These are phyloP conservation scores for Aphaenogaster ashmeadi DNA, from an alignment of 1,140 invertebrate species.

Conservation along the genomic window DNA sequence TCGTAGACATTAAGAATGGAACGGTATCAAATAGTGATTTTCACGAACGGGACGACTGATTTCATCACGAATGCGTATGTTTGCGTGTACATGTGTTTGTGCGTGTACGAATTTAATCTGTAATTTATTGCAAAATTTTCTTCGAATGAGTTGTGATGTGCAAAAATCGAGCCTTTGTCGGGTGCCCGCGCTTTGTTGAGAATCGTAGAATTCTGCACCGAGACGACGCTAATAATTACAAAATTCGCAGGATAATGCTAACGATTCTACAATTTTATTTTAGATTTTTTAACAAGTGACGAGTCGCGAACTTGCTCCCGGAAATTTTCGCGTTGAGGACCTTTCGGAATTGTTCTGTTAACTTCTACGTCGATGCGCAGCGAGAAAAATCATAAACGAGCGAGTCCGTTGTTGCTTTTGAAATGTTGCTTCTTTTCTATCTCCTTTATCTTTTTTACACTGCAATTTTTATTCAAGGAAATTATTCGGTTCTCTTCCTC, in stretches of 20 bases:
- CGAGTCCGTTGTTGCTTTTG: background rate
- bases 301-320: background rate
- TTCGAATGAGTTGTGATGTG: background rate
- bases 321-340: background rate
- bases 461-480: slow-evolving; percentile 33
- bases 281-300: background rate
- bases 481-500: slow-evolving; percentile 11
- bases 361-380: slow-evolving; percentile 9
- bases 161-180: background rate
- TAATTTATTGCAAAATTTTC: background rate
- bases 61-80: background rate
- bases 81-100: background rate
- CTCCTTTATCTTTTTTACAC: slow-evolving; percentile 31
- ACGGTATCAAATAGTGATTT: background rate
- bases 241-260: background rate
- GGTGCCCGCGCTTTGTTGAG: background rate
- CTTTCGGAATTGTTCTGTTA: slow-evolving; percentile 48
- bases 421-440: slow-evolving; percentile 17
- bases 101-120: background rate
- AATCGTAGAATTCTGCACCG: background rate
- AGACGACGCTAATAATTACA: background rate
- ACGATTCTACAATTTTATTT: background rate
- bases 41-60: background rate
- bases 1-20: slow-evolving; percentile 16
- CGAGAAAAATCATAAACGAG: background rate